Conservation (phyloP, 2,888 invertebrate genomes). For the Oligia fasciuncula region DNA sequence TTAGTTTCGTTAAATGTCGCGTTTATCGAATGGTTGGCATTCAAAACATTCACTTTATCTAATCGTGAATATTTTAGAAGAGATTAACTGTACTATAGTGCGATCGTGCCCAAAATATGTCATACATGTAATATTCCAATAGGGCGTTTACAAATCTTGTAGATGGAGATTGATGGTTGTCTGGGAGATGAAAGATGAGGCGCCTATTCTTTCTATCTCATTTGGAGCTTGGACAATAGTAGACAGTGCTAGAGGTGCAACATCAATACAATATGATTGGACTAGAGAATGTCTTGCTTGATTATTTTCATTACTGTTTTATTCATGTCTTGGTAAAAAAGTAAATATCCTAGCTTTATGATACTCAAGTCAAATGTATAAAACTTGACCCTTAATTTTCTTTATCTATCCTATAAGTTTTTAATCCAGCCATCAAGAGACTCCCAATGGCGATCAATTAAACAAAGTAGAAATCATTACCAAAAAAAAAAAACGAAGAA, state of each 20-base stretch:
- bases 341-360: not conserved
- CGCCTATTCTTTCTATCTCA: conserved; percentile 28
- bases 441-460: conserved; percentile 54
- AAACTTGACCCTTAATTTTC: conserved; percentile 13
- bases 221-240: conserved; percentile 12
- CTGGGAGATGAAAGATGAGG: conserved; percentile 38
- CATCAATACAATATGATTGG: conserved; percentile 7
- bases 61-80: conserved; percentile 48
- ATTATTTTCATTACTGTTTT: conserved; percentile 27
- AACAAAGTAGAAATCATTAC: conserved; percentile 46
- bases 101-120: conserved; percentile 42
- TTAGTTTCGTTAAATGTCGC: conserved; percentile 42
- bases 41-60: conserved; percentile 46
- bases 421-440: conserved; percentile 49
- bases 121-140: conserved; percentile 53
- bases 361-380: conserved; percentile 12
- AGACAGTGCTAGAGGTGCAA: not conserved
- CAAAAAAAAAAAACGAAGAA: conserved; percentile 35
- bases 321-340: conserved; percentile 12
- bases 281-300: conserved; percentile 13
- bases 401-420: conserved; percentile 23
- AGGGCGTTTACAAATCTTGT: conserved; percentile 34
- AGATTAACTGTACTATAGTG: conserved; percentile 55
- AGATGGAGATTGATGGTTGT: conserved; percentile 55
- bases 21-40: conserved; percentile 33